These are phyloP conservation scores for Molossus molossus DNA, from an alignment of 2,797 vertebrate genomes.

Conservation along the genomic window DNA sequence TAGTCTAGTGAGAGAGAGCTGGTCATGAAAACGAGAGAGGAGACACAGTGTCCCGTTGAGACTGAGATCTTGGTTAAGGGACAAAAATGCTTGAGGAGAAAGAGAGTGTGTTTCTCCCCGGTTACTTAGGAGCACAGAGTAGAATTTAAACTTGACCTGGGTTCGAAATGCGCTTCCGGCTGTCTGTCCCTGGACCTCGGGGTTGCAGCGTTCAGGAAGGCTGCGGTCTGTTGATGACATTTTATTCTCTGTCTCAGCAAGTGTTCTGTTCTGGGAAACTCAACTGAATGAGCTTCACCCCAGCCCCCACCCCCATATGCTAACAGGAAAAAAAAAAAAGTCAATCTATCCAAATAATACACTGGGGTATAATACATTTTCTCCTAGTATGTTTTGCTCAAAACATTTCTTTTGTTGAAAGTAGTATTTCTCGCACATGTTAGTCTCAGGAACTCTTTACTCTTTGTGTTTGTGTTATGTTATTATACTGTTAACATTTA, in stretches of 20 bases:
- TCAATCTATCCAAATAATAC: background rate
- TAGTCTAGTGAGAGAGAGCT: background rate
- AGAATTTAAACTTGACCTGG: background rate
- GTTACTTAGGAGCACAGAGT: background rate
- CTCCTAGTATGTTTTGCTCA: slow-evolving; percentile 7
- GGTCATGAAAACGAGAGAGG: background rate
- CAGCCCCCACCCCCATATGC: background rate
- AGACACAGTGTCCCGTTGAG: background rate
- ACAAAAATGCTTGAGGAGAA: background rate
- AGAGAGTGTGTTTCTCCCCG: background rate
- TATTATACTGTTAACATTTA: background rate
- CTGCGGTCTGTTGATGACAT: background rate
- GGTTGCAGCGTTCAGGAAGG: background rate
- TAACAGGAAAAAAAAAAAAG: background rate
- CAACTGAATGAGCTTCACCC: background rate
- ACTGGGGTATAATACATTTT: background rate
- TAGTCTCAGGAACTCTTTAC: background rate
- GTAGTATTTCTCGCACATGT: background rate
- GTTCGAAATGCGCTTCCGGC: background rate
- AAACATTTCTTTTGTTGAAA: background rate
- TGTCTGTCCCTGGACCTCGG: background rate
- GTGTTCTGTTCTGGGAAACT: slow-evolving; percentile 1
- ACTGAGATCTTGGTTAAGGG: background rate
- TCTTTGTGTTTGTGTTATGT: background rate
- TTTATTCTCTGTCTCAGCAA: background rate